Evolutionary conservation across 2,888 invertebrate species (phyloP).

Genomic region (Pasiphila rectangulata): DNA sequence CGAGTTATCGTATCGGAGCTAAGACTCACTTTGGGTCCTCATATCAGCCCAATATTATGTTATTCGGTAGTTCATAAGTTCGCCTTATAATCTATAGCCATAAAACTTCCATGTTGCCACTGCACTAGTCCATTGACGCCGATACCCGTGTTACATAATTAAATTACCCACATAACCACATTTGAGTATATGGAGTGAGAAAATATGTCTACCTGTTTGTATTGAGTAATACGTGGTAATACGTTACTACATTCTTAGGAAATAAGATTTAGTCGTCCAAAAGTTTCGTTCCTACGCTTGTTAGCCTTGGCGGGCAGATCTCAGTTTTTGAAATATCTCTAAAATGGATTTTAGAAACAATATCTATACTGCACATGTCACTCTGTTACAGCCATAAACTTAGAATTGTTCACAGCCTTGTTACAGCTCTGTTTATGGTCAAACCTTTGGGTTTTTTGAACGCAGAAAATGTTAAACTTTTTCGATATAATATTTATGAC

Average conservation of each 20-base stretch:
- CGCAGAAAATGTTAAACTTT: too few species aligned
- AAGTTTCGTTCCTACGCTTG: constrained; percentile 16
- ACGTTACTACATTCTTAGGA: constrained; percentile 19
- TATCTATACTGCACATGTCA: too few species aligned
- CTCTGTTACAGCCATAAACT: too few species aligned
- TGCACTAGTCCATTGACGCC: constrained; percentile 18
- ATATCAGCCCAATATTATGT: too few species aligned
- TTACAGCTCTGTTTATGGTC: too few species aligned
- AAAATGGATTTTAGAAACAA: too few species aligned
- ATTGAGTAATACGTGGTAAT: constrained; percentile 25
- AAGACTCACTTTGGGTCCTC: background rate
- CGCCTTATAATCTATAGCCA: constrained; percentile 2
- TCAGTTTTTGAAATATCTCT: constrained; percentile 1
- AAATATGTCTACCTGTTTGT: constrained; percentile 20
- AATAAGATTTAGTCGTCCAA: constrained; percentile 13
- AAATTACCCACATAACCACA: constrained; percentile 22
- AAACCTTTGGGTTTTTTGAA: too few species aligned
- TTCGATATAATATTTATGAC: too few species aligned
- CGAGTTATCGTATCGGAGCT: too few species aligned
- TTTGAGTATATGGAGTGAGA: constrained; percentile 26
- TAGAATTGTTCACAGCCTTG: too few species aligned
- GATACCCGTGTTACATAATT: constrained; percentile 24
- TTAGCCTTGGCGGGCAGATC: constrained; percentile 7
- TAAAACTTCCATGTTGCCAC: constrained; percentile 1
- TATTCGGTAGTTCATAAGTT: too few species aligned